Evolutionary conservation across 2,113 vertebrate species (phyloP), one percentile per base, ranked within the genome.

Genomic region (Rhynchomys soricoides): DNA sequence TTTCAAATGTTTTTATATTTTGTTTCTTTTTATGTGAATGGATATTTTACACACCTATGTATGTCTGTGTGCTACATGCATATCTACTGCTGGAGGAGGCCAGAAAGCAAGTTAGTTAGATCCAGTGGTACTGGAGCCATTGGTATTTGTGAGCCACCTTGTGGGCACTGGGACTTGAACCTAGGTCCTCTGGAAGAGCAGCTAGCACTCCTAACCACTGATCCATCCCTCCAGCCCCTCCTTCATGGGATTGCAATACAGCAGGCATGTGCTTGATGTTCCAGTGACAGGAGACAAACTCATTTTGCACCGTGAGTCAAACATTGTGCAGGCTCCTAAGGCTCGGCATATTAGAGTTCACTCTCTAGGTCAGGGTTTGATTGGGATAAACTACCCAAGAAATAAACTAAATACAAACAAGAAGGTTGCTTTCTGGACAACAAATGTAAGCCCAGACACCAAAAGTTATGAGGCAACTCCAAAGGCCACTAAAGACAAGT

Each of bases 31-130:
- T 15, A 2, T 48, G 11, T 29, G 43, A 13, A 12, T 45, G 7
- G 10, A 6, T 15, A 43, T 4, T 16, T 77, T 31, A 12, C 26
- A 10, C 22, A 15, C 26, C 11, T 2, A 2, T n/a, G n/a, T 2
- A 29, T 29, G 11, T 29, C 6, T 48, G 74, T 77, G 43, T 1
- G 48, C 24, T 43, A 7, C 74, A 48, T 29, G 43, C 10, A 77
- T 77, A 13, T 3, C 74, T 77, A 24, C 43, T 29, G 43, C 74
- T 2, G 1, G 24, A 29, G 26, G 24, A 77, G 29, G 40, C 40
- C 22, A 26, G 24, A 77, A 48, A 77, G 74, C 1, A 15, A 73
- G 71, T 73, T 68, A 68, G n/a, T n/a, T n/a, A n/a, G n/a, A n/a
- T n/a, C n/a, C n/a, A n/a, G n/a, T n/a, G n/a, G n/a, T n/a, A n/a